Evolutionary conservation across 2,888 invertebrate genomes (phyloP), one percentile per base, ranked within the genome.

Genomic region (Macropis europaea): DNA sequence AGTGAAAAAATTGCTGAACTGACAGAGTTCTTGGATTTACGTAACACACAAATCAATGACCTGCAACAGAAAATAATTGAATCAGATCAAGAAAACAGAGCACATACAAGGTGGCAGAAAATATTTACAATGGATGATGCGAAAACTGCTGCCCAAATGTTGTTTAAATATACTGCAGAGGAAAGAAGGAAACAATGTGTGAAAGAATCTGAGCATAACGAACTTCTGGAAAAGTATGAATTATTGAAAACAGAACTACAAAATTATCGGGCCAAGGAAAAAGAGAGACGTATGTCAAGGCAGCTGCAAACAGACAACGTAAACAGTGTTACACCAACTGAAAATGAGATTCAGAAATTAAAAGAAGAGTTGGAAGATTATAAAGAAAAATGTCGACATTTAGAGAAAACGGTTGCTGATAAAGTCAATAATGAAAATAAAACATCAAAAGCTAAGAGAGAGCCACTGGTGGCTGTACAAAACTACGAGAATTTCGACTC

Each of bases 31-130:
- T 88, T 95, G 3, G 93, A 94, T 30, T 79, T 94, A 2, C 91
- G 94, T 11, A 95, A 94, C 82, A 92, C 93, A 0, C 95, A 96
- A 90, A 96, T 97, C 81, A 92, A 93, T 2, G 95, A 96, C 77
- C 87, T 97, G 28, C 95, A 96, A 80, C 95, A 95, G 88, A 95
- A 96, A 88, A 93, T 97, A 47, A 89, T 95, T n/a, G 94, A 95
- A 69, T 94, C 94, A 19, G 95, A 96, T 84, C 94, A 95, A 92
- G 95, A 96, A 80, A 93, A 92, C 80, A 95, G 94, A 86, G 90
- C 92, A 0, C 94, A 94, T 80, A 91, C 92, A 0, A 92, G 95
- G 68, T 95, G 94, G 91, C 95, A 96, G 71, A 92, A 92, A 64
- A 91, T 97, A 1, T 95, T 94, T 75, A 93, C 94, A 0, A 93